Evolutionary conservation across 2,888 invertebrate genomes (phyloP), one percentile per base, ranked within the genome.

Genomic region (Entomobrya proxima): DNA sequence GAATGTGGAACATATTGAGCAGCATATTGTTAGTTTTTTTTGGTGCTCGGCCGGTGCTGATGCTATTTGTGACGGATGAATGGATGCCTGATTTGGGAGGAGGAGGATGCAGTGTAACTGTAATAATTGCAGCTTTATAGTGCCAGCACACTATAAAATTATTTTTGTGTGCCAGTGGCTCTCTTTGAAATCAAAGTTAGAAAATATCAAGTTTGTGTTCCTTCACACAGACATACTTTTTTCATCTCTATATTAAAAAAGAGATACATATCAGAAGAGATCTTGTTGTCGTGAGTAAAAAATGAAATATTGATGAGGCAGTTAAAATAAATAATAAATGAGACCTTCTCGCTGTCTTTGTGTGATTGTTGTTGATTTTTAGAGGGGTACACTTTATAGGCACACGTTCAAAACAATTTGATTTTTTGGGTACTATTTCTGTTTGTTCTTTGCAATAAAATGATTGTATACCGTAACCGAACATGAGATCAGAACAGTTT

Each of bases 261-360:
- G 52, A 75, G n/a, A 15, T 58, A 52, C 30, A 74, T 74, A 81
- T 55, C 75, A 55, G 47, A 44, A 76, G 24, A 58, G 37, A 55
- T 58, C 50, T n/a, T 9, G 50, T 9, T 50, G 35, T 64, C 69
- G 37, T 80, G 64, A 50, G 55, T 15, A 32, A 67, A 55, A 83
- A 50, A 76, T 83, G 83, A 83, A 76, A 83, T 81, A 81, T 81
- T 81, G 81, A 74, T 44, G 64, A 76, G 76, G 35, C 40, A 58
- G 80, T 72, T 80, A 80, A n/a, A 69, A 82, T 75, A 82, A 82
- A 82, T 64, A 75, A 72, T 81, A 58, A 79, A 74, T 37, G 80
- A 75, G 82, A 75, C 76, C 83, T 82, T 82, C 55, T 74, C 50
- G 69, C n/a, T 69, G 24, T 55, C 24, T 2, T n/a, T n/a, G n/a